These are phyloP conservation scores for Uloborus diversus DNA, from an alignment of 1,140 invertebrate genomes.

Conservation along the genomic window DNA sequence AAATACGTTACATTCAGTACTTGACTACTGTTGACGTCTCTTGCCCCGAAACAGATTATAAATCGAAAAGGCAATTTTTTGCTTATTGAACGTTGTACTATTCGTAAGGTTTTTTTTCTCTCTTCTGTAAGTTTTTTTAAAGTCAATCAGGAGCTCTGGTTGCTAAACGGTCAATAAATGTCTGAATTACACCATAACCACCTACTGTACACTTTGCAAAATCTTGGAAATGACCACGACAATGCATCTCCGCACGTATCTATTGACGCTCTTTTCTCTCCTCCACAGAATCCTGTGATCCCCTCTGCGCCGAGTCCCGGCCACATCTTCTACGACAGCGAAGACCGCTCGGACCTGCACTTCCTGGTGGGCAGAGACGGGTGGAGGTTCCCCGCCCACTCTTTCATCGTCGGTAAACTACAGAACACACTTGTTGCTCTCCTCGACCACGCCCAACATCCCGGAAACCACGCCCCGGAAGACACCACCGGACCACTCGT, in stretches of 20 bases:
- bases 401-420: constrained; percentile 68
- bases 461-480: no score
- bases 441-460: no score
- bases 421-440: constrained; percentile 2
- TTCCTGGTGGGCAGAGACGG: constrained; percentile 73
- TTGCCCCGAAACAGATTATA: no score
- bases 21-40: no score
- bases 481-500: no score
- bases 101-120: constrained; percentile 17
- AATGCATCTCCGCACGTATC: no score
- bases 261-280: no score
- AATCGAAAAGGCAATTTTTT: no score
- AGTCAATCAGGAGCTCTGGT: background rate
- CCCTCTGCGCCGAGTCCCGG: constrained; percentile 57
- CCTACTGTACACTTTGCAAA: background rate
- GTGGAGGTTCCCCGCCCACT: constrained; percentile 75
- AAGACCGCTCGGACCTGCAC: constrained; percentile 73
- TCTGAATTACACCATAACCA: background rate
- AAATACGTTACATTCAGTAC: no score
- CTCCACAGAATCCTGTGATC: background rate
- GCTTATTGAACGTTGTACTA: no score
- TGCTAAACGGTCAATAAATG: background rate
- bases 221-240: background rate
- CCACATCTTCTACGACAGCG: constrained; percentile 67
- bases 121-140: background rate